Conservation (phyloP, 1,140 invertebrate species). For the Calephelis virginiensis region DNA sequence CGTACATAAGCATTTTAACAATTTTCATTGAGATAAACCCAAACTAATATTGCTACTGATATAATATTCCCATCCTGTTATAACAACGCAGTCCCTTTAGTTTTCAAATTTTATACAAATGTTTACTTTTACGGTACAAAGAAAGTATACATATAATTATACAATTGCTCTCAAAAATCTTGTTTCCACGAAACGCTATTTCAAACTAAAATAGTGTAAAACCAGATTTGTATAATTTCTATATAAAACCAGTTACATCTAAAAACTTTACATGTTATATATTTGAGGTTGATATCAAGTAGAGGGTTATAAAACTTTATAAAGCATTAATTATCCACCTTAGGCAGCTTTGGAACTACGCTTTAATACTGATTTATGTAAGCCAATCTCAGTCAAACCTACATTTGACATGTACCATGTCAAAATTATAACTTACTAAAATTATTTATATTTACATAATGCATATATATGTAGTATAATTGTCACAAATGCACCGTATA, state of each 20-base stretch:
- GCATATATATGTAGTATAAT: constrained; percentile 38
- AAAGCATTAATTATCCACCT: constrained; percentile 1
- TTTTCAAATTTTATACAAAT: not conserved
- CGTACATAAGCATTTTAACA: not conserved
- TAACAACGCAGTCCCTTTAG: not conserved
- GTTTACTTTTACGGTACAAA: not conserved
- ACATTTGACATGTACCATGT: not conserved
- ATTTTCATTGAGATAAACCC: not conserved
- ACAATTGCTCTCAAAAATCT: not conserved
- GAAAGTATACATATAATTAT: not conserved
- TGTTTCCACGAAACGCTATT: not conserved
- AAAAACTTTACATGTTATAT: not conserved
- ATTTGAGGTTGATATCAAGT: not conserved
- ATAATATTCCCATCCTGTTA: not conserved
- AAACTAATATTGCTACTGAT: not conserved
- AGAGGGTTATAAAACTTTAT: not conserved
- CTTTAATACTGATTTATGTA: not conserved
- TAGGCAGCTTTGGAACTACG: not conserved
- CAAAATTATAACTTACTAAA: constrained; percentile 49
- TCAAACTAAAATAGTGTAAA: not conserved
- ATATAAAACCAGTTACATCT: not conserved
- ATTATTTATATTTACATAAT: constrained; percentile 61
- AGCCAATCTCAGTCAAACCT: not conserved
- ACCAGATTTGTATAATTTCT: not conserved
- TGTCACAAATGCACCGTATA: constrained; percentile 57